Evolutionary conservation across 2,888 invertebrate species (phyloP).

Genomic region (Myathropa florea): DNA sequence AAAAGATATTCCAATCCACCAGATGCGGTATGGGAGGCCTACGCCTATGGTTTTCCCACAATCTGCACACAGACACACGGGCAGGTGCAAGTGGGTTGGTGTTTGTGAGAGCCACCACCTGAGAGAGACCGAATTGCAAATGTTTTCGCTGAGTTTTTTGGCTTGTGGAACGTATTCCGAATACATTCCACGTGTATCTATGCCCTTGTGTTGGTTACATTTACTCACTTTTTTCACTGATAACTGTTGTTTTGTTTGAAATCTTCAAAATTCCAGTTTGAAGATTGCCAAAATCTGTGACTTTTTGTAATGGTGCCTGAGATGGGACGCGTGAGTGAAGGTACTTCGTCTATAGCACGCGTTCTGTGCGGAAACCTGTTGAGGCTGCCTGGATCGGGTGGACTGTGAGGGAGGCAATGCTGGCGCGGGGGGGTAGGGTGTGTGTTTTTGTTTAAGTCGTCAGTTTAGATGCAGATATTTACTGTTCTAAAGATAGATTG

Average conservation of each 20-base stretch:
- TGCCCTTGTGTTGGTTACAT: background rate
- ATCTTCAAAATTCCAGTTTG: background rate
- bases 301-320: background rate
- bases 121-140: background rate
- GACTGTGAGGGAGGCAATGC: background rate
- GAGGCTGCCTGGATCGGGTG: background rate
- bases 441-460: background rate
- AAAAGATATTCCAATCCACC: background rate
- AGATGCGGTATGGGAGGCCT: background rate
- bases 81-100: background rate
- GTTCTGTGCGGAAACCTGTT: constrained; percentile 43
- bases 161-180: constrained; percentile 47
- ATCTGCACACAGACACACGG: constrained; percentile 11
- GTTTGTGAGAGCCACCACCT: background rate
- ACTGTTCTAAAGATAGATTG: constrained; percentile 23
- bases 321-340: background rate
- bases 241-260: background rate
- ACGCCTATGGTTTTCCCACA: constrained; percentile 38
- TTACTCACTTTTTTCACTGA: background rate
- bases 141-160: constrained; percentile 42
- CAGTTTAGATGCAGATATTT: constrained; percentile 39
- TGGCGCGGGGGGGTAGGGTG: background rate
- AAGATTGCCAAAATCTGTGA: background rate
- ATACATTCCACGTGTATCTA: background rate
- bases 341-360: background rate